Evolutionary conservation across 1,140 invertebrate species (phyloP), one percentile per base, ranked within the genome.

Genomic region (Babylonia areolata): DNA sequence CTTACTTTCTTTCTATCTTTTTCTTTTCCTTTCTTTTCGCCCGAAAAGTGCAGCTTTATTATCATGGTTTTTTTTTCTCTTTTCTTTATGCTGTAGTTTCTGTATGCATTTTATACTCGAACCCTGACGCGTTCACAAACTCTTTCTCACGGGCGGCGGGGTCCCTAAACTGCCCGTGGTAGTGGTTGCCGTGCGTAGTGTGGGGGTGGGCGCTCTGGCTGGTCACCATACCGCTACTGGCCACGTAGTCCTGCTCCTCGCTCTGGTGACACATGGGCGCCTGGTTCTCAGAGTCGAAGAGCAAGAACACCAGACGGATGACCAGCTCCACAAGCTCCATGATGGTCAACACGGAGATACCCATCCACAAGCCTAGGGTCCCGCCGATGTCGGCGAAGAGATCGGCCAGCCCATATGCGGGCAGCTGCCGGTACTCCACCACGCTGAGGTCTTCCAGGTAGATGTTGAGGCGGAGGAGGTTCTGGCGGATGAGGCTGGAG

Each of bases 301-400:
- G 42, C 28, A 93, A 78, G 71, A 90, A 87, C 39, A 91, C n/a
- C 23, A 93, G 86, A 46, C 92, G 88, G 0, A 91, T 88, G 35
- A 93, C 51, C 1, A 93, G 86, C 85, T 93, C 93, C 31, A 93
- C 86, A 15, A 93, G 82, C 85, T 93, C 93, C 91, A 93, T 92
- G 42, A 93, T 92, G 35, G 93, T 93, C 71, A 93, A 81, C 17
- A 93, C 91, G 42, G 93, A 93, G 77, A 93, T 92, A 9, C 93
- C 93, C 91, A 93, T 93, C 93, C 93, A 93, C 31, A 93, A 84
- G 31, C 93, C 93, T 28, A 93, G 85, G 6, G 93, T 93, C 1
- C 93, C 93, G 6, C 93, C 93, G 64, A 93, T 93, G 79, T 93
- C 93, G 0, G 93, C 91, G 87, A 93, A 92, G 84, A 93, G 89